Evolutionary conservation across 1,140 invertebrate genomes (phyloP).

Genomic region (Danaus plexippus): DNA sequence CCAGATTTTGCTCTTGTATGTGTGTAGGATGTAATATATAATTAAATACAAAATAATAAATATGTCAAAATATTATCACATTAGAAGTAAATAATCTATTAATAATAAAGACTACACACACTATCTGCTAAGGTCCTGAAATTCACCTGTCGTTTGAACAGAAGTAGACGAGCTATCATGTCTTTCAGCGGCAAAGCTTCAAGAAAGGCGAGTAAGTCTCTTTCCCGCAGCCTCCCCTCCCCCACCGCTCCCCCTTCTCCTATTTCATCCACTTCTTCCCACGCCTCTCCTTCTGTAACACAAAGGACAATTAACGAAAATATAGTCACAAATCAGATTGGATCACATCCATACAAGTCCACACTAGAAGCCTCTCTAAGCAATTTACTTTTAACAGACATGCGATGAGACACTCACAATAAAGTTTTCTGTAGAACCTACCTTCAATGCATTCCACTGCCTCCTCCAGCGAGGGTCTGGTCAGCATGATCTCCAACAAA

Average conservation of each 20-base stretch:
- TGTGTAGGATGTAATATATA: too few relatives aligned
- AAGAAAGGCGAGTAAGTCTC: conserved; percentile 41
- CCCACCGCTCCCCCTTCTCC: conserved; percentile 44
- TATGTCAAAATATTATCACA: too few relatives aligned
- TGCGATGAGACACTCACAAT: too few relatives aligned
- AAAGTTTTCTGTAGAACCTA: conserved; percentile 10
- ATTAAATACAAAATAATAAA: too few relatives aligned
- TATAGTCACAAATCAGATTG: too few relatives aligned
- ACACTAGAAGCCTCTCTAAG: too few relatives aligned
- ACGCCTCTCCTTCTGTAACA: conserved; percentile 27
- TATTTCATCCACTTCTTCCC: conserved; percentile 47
- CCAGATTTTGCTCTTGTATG: neutral
- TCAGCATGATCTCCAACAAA: conserved; percentile 40
- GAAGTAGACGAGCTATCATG: conserved; percentile 30
- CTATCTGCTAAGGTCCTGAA: neutral
- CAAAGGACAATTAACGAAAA: too few relatives aligned
- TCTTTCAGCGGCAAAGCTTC: conserved; percentile 33
- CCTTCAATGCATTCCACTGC: conserved; percentile 52
- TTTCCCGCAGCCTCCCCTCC: conserved; percentile 44
- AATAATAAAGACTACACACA: too few relatives aligned
- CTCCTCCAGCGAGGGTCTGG: conserved; percentile 29
- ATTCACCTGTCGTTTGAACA: conserved; percentile 39
- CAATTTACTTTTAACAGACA: too few relatives aligned
- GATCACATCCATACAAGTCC: too few relatives aligned
- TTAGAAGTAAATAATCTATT: too few relatives aligned